Evolutionary conservation across 2,797 vertebrate species (phyloP), one percentile per base, ranked within the genome.

Genomic region (Enteromius thamalakanensis): DNA sequence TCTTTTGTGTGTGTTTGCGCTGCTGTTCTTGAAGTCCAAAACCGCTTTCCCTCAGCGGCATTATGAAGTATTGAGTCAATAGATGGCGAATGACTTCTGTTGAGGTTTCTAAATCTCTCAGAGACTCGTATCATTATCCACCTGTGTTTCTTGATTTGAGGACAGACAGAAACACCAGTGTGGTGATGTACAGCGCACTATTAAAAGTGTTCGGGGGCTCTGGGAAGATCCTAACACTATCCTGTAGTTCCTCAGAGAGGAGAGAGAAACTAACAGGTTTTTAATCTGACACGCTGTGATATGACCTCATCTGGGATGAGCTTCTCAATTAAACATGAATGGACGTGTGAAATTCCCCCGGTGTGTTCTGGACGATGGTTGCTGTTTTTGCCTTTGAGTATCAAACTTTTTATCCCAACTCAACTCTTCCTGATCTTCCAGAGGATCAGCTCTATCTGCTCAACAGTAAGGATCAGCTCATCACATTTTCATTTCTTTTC

Each of bases 281-380:
- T 81, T 47, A 79, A 79, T 79, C 78, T 26, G 78, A 62, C 58
- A 29, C 15, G 1, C 53, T 64, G n/a, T 55, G 37, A 68, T 80
- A 69, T 81, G 68, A 81, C 70, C 55, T 74, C 80, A 81, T 75
- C 70, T 71, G 79, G 67, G 67, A 80, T 80, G 15, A 71, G 68
- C 79, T 81, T 81, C 11, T 72, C 70, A 74, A 81, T 81, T 81
- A 64, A 74, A 49, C 40, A 74, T 81, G 69, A 81, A 17, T 34
- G 55, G n/a, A 64, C 62, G 79, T 37, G 69, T 81, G 55, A 81
- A 62, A 74, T 47, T 49, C 68, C 79, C 68, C 69, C 26, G 29
- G 53, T 45, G 40, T 9, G 8, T 10, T 42, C 40, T 42, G 40
- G 40, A 42, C 8, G 8, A 42, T 42, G 49, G 4, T 17, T 19